Percentiles rank a stretch among this genome's conserved stretches.
These are phyloP conservation scores for Drosophila lowei DNA, from an alignment of 1,140 invertebrate species.

Conservation along the genomic window DNA sequence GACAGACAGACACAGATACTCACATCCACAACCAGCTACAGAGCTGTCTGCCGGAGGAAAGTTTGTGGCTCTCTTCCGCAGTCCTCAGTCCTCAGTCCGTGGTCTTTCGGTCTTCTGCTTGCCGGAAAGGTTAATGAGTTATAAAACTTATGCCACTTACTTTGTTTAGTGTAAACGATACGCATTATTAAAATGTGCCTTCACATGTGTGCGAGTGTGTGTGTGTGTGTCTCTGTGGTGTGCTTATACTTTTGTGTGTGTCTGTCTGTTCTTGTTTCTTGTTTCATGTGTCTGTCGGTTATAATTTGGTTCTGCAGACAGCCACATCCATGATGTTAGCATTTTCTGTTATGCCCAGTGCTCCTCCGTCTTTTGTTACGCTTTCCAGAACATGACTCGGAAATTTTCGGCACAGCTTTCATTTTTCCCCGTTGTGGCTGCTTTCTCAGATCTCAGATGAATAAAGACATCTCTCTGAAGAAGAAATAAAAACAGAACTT, in stretches of 20 bases:
- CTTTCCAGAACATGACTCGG: conserved; percentile 78
- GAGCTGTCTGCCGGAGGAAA: conserved; percentile 19
- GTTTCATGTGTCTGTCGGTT: conserved; percentile 38
- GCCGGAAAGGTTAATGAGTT: conserved; percentile 73
- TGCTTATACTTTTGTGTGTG: conserved; percentile 6
- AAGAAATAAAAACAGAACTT: conserved; percentile 44
- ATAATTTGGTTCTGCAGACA: conserved; percentile 47
- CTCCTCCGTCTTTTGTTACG: conserved; percentile 65
- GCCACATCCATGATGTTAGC: conserved; percentile 39
- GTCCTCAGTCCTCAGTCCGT: conserved; percentile 8
- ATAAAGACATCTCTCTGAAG: conserved; percentile 55
- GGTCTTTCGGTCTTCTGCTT: conserved; percentile 40
- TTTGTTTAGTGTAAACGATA: conserved; percentile 72
- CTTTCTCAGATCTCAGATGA: conserved; percentile 53
- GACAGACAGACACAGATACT: conserved; percentile 17
- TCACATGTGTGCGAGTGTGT: conserved; percentile 35
- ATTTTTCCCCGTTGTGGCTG: conserved; percentile 55
- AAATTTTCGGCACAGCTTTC: conserved; percentile 70
- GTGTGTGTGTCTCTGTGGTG: conserved; percentile 2
- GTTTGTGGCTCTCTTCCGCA: conserved; percentile 23
- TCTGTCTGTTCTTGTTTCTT: conserved; percentile 20
- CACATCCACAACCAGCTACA: neutral
- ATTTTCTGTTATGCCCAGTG: conserved; percentile 40
- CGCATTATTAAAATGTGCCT: conserved; percentile 75
- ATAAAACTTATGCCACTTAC: conserved; percentile 71